Conservation (phyloP, 2,888 invertebrate species). For the Drosophila maculinotata region DNA sequence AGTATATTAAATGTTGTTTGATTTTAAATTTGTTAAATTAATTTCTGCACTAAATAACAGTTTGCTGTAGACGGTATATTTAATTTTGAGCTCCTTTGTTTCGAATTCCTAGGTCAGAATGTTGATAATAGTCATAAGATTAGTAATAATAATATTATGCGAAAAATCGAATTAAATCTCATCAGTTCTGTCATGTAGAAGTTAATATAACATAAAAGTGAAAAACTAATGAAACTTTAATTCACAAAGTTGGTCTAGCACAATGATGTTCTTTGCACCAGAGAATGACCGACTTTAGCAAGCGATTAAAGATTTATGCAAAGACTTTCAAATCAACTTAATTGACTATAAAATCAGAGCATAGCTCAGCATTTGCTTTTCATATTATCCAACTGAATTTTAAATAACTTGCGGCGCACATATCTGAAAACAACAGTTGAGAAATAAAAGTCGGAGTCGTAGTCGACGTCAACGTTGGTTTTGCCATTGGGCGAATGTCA, state of each 20-base stretch:
- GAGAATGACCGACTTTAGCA: not conserved
- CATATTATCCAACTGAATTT: slow-evolving; percentile 16
- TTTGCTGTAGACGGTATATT: too few relatives aligned
- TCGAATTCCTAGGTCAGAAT: too few relatives aligned
- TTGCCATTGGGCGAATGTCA: slow-evolving; percentile 55
- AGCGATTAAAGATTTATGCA: not conserved
- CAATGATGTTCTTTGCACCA: not conserved
- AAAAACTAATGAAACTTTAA: not conserved
- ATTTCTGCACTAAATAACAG: not conserved
- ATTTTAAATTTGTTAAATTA: not conserved
- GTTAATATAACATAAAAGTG: not conserved
- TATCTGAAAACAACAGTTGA: slow-evolving; percentile 7
- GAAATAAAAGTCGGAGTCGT: slow-evolving; percentile 5
- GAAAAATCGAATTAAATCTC: too few relatives aligned
- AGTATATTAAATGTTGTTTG: not conserved
- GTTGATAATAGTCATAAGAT: too few relatives aligned
- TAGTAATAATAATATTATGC: too few relatives aligned
- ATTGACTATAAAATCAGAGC: not conserved
- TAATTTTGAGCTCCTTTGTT: too few relatives aligned
- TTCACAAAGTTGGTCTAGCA: not conserved
- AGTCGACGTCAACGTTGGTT: slow-evolving; percentile 18
- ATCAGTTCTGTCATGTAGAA: too few relatives aligned
- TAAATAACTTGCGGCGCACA: slow-evolving; percentile 23
- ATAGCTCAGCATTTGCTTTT: not conserved
- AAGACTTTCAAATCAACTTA: not conserved